Base-by-base conservation (phyloP, 2,797 vertebrate genomes). In the Schizopygopsis malacanthus region DNA sequence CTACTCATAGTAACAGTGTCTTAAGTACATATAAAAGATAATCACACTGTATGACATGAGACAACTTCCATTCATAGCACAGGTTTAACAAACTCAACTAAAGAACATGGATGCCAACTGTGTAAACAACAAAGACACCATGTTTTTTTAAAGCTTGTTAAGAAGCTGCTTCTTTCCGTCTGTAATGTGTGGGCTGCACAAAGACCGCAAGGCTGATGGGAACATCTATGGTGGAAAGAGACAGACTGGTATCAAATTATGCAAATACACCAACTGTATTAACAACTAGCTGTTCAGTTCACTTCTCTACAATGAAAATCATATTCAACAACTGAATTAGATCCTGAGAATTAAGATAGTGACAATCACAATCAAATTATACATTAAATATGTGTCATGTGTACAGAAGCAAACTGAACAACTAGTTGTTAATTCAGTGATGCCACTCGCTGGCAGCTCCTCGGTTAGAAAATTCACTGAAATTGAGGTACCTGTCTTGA, bases 131-230 rank as follows among this genome's bases (percentile, higher is more conserved):
- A n/a, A 22, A 63, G 11, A 65, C 65, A 63, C 10, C 43, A 50
- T 52, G 28, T 37, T 80, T 37, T 45, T 22, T 81, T 81, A 22
- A 80, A 47, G 59, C 59, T 50, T 65, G 41, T 47, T 65, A 67
- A 47, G 41, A 33, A 50, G 6, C 61, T 50, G 28, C 37, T 39
- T 80, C 12, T 67, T 80, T 79, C 25, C 3, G 4, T 25, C 5
- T 15, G 5, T 65, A 47, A 65, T 67, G 61, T 22, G 79, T 50
- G 43, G 79, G 43, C 43, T 67, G 78, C 10, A 80, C 43, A 45
- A 80, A 80, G 43, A 33, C 79, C 10, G 6, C 41, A 12, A 59
- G 59, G 43, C 61, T 78, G 76, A 78, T 78, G 75, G 75, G 75
- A 78, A 12, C 22, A 7, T 41, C 37, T 67, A 65, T 45, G 41